Conservation (phyloP, 2,113 vertebrate genomes). For the Oreamnos americanus region DNA sequence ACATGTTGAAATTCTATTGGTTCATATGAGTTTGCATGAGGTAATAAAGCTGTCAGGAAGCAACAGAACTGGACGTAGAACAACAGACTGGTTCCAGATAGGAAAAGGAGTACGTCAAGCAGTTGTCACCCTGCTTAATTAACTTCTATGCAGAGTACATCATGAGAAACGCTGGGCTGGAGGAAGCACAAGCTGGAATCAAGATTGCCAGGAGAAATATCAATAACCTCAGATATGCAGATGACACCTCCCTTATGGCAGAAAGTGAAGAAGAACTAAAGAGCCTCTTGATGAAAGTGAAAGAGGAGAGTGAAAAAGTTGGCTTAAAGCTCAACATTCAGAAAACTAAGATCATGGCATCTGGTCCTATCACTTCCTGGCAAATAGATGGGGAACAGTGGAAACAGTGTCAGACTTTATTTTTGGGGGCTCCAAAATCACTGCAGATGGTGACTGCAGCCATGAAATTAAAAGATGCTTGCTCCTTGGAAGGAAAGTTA, state of each 20-base stretch:
- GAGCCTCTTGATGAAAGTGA: background rate
- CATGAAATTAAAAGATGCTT: no score
- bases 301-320: background rate
- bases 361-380: background rate
- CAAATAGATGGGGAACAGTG: no score
- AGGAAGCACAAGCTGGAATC: background rate
- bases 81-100: background rate
- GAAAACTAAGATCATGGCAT: background rate
- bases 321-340: background rate
- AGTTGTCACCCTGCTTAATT: background rate
- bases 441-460: no score
- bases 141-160: background rate
- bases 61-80: background rate
- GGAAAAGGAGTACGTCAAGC: background rate
- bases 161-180: background rate
- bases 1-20: slow-evolving; percentile 94
- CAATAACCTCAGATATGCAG: background rate
- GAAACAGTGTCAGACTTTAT: no score
- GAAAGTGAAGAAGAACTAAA: background rate
- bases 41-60: slow-evolving; percentile 92
- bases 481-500: no score
- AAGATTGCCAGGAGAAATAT: background rate
- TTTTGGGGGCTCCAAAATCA: no score
- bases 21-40: slow-evolving; percentile 96
- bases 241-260: background rate